Percentiles rank a stretch among this genome's conserved stretches.
Conservation (phyloP, 2,888 invertebrate species). For the Priocnemis perturbator region DNA sequence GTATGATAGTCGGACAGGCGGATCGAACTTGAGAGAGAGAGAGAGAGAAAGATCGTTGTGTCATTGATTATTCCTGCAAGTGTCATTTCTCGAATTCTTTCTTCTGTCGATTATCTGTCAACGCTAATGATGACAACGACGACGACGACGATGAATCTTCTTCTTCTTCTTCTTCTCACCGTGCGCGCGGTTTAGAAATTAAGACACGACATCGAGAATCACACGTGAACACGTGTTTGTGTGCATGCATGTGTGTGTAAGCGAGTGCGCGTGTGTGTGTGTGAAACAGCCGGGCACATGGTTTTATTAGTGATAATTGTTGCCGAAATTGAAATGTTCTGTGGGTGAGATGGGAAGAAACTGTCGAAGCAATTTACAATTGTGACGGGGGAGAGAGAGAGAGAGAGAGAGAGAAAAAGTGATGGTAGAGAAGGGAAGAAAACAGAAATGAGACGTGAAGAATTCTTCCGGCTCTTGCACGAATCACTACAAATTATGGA, state of each 20-base stretch:
- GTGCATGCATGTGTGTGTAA: too few relatives aligned
- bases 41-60: conserved; percentile 25
- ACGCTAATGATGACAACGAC: background rate
- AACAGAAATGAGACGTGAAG: too few relatives aligned
- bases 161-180: conserved; percentile 12
- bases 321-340: background rate
- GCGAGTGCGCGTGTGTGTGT: too few relatives aligned
- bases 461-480: too few relatives aligned
- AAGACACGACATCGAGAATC: conserved; percentile 4
- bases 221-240: conserved; percentile 9
- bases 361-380: conserved; percentile 22
- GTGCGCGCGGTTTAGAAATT: background rate
- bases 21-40: conserved; percentile 26
- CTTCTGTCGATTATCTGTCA: background rate
- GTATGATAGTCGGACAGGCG: conserved; percentile 19
- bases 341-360: background rate
- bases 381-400: background rate
- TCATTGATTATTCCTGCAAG: conserved; percentile 23
- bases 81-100: conserved; percentile 24
- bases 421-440: background rate
- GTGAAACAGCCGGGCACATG: conserved; percentile 7
- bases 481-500: too few relatives aligned
- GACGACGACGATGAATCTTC: background rate
- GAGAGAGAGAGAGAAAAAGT: background rate
- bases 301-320: conserved; percentile 4